phyloP scores from a whole-genome alignment of 2,888 invertebrate genomes.

The Aporophyla lueneburgensis region DNA sequence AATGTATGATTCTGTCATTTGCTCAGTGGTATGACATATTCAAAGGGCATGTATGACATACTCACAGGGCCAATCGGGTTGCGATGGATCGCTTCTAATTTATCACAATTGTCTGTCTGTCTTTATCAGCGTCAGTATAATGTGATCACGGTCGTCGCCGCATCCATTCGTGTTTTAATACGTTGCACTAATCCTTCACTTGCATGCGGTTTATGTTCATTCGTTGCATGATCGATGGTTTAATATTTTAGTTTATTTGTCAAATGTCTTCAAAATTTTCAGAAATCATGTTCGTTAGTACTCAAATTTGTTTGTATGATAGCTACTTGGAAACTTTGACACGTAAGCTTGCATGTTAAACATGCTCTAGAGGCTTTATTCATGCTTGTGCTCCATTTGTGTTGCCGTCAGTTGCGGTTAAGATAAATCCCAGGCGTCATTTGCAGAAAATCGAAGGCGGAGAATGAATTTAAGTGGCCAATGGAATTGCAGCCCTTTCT shows the following conservation, averaged over 20 bases:
- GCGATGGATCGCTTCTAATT: slow-evolving; percentile 11
- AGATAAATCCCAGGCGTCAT: slow-evolving; percentile 6
- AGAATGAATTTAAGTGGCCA: slow-evolving; percentile 1
- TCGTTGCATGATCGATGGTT: slow-evolving; percentile 40
- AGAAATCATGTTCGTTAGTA: neutral
- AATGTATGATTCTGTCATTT: neutral
- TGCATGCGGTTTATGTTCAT: slow-evolving; percentile 56
- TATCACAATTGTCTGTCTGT: neutral
- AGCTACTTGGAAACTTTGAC: slow-evolving; percentile 19
- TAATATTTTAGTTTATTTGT: slow-evolving; percentile 22
- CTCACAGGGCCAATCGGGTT: neutral
- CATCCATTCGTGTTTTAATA: slow-evolving; percentile 58
- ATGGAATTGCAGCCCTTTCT: slow-evolving; percentile 17
- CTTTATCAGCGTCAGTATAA: slow-evolving; percentile 25
- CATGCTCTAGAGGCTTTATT: slow-evolving; percentile 12
- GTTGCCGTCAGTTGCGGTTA: slow-evolving; percentile 2
- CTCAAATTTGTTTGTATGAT: neutral
- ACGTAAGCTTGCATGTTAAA: slow-evolving; percentile 15
- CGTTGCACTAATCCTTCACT: slow-evolving; percentile 59
- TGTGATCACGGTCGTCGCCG: slow-evolving; percentile 27
- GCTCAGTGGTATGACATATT: neutral
- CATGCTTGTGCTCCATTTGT: slow-evolving; percentile 31
- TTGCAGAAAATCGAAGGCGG: slow-evolving; percentile 13
- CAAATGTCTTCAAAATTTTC: neutral
- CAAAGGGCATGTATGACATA: neutral